Evolutionary conservation across 1,140 invertebrate genomes (phyloP).

Genomic region (Reticulitermes speratus): DNA sequence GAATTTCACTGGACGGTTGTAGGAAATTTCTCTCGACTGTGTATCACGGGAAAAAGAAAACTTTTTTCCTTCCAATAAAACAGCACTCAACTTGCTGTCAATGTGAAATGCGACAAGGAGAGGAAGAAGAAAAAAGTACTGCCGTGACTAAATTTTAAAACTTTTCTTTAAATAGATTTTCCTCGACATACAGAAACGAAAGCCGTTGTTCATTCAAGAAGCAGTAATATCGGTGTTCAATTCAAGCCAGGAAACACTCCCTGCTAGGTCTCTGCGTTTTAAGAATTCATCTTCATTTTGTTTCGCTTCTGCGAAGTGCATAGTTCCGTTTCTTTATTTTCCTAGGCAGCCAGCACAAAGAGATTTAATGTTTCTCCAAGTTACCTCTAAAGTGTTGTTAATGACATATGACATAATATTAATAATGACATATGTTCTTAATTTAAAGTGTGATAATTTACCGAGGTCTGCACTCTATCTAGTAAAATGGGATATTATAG

Average conservation of each 20-base stretch:
- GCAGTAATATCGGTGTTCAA: background rate
- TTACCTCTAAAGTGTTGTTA: too few relatives aligned
- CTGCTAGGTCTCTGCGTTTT: background rate
- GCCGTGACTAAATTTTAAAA: conserved; percentile 14
- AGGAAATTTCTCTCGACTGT: background rate
- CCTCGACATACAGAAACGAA: background rate
- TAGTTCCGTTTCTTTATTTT: too few relatives aligned
- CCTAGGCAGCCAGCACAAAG: too few relatives aligned
- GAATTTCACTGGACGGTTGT: background rate
- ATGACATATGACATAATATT: too few relatives aligned
- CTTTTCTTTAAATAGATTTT: conserved; percentile 14
- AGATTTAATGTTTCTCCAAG: too few relatives aligned
- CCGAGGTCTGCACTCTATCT: too few relatives aligned
- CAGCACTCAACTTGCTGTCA: conserved; percentile 8
- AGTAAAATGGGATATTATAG: too few relatives aligned
- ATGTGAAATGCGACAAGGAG: background rate
- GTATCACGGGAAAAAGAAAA: background rate
- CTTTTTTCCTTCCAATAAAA: conserved; percentile 17
- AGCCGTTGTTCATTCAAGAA: background rate
- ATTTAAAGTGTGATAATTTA: too few relatives aligned
- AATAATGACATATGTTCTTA: too few relatives aligned
- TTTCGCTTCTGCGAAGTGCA: too few relatives aligned
- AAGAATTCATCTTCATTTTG: background rate
- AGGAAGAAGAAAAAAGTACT: background rate
- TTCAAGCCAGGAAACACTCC: background rate